Conservation (phyloP, 2,888 invertebrate species). For the Camptogramma bilineatum region DNA sequence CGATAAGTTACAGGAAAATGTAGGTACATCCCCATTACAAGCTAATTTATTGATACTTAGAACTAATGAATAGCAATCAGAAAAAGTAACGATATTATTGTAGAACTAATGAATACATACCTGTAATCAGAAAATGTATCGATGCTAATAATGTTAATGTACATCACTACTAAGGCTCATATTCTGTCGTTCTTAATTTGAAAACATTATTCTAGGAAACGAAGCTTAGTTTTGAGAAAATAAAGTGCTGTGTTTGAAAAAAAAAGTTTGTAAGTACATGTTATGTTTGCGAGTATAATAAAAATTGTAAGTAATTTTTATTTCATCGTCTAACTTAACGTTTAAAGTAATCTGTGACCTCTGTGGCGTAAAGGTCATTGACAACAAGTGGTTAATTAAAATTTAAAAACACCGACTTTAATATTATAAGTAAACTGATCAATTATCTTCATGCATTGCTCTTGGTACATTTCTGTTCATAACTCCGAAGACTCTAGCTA, state of each 20-base stretch:
- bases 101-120: not conserved
- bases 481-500: no score
- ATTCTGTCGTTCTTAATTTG: slow-evolving; percentile 20
- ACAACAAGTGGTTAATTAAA: no score
- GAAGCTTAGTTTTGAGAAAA: slow-evolving; percentile 20
- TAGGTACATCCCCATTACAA: slow-evolving; percentile 7
- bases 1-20: slow-evolving; percentile 9
- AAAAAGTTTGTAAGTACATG: not conserved
- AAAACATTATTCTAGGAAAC: slow-evolving; percentile 22
- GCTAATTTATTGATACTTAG: slow-evolving; percentile 11
- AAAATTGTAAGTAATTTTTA: not conserved
- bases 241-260: slow-evolving; percentile 23
- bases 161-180: slow-evolving; percentile 19
- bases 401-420: no score
- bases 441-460: no score
- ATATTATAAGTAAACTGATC: no score
- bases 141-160: not conserved
- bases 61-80: not conserved
- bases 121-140: not conserved
- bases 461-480: no score
- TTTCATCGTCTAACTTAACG: no score
- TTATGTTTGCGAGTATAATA: not conserved
- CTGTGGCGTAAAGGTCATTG: no score
- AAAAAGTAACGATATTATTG: not conserved
- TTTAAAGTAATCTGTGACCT: no score